Evolutionary conservation across 2,113 vertebrate species (phyloP).

Genomic region (Oriolus oriolus): DNA sequence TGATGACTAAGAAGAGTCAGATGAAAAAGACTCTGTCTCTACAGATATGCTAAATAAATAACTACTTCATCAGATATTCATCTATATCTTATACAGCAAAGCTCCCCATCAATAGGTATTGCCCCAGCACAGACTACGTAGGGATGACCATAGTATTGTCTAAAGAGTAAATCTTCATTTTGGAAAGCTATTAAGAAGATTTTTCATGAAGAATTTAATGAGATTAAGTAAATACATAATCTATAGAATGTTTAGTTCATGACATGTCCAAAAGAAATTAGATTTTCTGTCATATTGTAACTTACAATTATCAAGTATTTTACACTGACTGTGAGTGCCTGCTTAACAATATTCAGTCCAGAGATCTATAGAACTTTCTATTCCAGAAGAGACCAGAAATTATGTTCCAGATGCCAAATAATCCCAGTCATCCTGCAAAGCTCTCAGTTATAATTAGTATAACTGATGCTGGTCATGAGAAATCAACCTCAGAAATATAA

Average conservation of each 20-base stretch:
- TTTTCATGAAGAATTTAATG: background rate
- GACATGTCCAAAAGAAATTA: background rate
- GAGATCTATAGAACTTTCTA: background rate
- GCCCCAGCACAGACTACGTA: background rate
- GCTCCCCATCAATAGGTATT: background rate
- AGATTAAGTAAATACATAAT: background rate
- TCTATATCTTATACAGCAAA: background rate
- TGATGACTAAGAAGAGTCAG: background rate
- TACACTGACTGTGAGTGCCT: background rate
- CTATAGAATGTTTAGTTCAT: background rate
- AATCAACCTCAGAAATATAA: background rate
- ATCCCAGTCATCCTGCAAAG: background rate
- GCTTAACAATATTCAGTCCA: background rate
- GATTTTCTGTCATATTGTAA: background rate
- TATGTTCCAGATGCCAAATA: background rate
- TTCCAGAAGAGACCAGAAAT: background rate
- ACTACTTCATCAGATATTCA: slow-evolving; percentile 32
- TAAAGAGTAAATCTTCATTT: background rate
- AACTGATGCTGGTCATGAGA: background rate
- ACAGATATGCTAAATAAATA: background rate
- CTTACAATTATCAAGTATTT: background rate
- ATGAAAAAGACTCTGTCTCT: background rate
- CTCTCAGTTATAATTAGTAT: background rate
- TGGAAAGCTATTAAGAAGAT: background rate
- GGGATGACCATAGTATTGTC: background rate